Conservation (phyloP, 2,113 vertebrate species). For the Petromus typicus region DNA sequence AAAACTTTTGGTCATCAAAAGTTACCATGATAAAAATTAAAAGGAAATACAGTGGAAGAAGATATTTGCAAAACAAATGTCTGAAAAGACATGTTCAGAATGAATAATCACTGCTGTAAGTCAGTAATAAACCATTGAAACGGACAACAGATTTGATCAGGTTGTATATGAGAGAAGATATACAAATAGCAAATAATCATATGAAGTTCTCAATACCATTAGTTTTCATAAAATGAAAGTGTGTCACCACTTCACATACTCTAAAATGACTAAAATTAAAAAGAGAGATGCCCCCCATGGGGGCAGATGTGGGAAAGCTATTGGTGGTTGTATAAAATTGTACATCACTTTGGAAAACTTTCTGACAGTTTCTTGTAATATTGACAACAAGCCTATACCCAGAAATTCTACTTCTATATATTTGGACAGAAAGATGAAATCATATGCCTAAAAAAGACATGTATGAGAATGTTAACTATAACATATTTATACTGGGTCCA, state of each 20-base stretch:
- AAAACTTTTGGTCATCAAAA: constrained; percentile 28
- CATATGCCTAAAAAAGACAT: neutral
- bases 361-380: constrained; percentile 41
- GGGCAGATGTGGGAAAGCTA: neutral
- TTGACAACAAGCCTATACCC: neutral
- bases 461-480: constrained; percentile 17
- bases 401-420: constrained; percentile 58
- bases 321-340: constrained; percentile 28
- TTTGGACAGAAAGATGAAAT: constrained; percentile 48
- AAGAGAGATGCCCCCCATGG: neutral
- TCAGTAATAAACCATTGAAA: constrained; percentile 43
- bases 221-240: constrained; percentile 29
- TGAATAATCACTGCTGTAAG: neutral
- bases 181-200: neutral
- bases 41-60: neutral
- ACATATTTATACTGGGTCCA: neutral
- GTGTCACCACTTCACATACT: neutral
- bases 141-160: neutral
- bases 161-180: neutral
- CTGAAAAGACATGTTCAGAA: neutral
- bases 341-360: neutral
- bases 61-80: constrained; percentile 3
- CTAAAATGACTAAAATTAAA: constrained; percentile 18
- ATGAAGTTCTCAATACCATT: neutral
- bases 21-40: neutral